Evolutionary conservation across 2,113 vertebrate species (phyloP).

Genomic region (Bubalus kerabau): DNA sequence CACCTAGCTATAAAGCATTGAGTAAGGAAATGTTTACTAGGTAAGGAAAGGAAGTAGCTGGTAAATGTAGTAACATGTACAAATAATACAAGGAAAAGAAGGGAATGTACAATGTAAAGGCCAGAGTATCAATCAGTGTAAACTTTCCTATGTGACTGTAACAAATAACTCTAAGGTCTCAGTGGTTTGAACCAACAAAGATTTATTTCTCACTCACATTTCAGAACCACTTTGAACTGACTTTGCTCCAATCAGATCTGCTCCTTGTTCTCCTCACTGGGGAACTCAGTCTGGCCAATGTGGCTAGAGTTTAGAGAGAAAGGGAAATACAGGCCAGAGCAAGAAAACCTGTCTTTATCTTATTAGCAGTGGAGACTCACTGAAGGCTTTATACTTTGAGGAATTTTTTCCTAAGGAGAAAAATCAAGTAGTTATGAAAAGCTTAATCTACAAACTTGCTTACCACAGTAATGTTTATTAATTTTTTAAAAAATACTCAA

Average conservation of each 20-base stretch:
- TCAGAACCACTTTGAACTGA: background rate
- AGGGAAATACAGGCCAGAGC: background rate
- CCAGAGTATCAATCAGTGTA: background rate
- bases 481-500: background rate
- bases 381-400: background rate
- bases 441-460: background rate
- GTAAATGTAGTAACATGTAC: background rate
- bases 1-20: background rate
- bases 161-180: background rate
- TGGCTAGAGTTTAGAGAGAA: background rate
- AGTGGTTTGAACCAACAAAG: background rate
- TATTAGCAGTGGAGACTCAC: background rate
- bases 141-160: background rate
- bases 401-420: background rate
- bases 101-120: background rate
- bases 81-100: background rate
- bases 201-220: background rate
- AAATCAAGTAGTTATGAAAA: background rate
- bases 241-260: background rate
- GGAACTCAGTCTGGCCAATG: background rate
- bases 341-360: background rate
- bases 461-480: background rate
- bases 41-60: background rate
- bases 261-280: background rate
- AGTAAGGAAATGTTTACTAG: background rate